Evolutionary conservation across 2,113 vertebrate species (phyloP).

Genomic region (Nansenia antarctica): DNA sequence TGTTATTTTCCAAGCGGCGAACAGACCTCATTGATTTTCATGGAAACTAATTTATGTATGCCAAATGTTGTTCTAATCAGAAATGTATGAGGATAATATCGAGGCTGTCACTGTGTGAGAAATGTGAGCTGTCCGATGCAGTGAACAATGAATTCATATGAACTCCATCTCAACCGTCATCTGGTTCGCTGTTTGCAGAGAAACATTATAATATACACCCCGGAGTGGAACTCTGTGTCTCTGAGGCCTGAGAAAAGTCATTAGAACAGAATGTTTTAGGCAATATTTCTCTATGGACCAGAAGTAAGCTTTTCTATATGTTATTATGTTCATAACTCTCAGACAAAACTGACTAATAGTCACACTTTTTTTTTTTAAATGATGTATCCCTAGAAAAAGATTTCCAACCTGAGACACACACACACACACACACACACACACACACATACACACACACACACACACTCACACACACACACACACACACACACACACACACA

Average conservation of each 20-base stretch:
- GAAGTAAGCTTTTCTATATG: no score
- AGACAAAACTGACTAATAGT: no score
- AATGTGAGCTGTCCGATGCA: slow-evolving; percentile 42
- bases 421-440: no score
- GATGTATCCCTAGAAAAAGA: no score
- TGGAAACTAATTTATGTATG: slow-evolving; percentile 39
- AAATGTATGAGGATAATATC: slow-evolving; percentile 50
- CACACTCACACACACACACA: no score
- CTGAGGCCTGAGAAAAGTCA: background rate
- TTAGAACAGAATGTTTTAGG: slow-evolving; percentile 5
- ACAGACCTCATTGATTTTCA: slow-evolving; percentile 43
- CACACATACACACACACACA: no score
- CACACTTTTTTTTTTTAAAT: no score
- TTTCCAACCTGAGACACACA: no score
- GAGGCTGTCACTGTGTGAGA: slow-evolving; percentile 44
- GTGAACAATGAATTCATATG: slow-evolving; percentile 45
- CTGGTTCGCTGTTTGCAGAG: slow-evolving; percentile 44
- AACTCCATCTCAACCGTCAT: slow-evolving; percentile 44
- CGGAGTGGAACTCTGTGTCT: background rate
- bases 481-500: no score
- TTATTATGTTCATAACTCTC: no score
- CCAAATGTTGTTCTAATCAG: slow-evolving; percentile 48
- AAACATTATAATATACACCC: slow-evolving; percentile 43
- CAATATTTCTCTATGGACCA: no score
- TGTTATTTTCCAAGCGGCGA: slow-evolving; percentile 33